These are phyloP conservation scores for Cydia amplana DNA, from an alignment of 1,140 invertebrate genomes.

Conservation along the genomic window DNA sequence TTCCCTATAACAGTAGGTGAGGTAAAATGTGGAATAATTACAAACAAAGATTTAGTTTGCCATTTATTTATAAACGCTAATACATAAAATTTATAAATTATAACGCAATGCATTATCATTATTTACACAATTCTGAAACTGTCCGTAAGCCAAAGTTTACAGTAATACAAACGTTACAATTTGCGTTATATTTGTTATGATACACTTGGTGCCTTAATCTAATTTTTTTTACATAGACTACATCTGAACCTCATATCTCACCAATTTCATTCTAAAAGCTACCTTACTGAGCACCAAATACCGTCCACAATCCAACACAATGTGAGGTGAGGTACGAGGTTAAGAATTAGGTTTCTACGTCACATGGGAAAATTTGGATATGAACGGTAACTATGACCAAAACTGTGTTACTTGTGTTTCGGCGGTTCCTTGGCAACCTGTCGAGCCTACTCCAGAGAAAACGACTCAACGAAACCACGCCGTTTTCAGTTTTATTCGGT, in stretches of 20 bases:
- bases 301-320: not conserved
- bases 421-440: no score
- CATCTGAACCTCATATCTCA: not conserved
- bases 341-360: not conserved
- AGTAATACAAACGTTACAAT: conserved; percentile 1
- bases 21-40: not conserved
- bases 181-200: conserved; percentile 16
- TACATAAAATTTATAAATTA: conserved; percentile 59
- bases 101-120: conserved; percentile 34
- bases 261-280: not conserved
- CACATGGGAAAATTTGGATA: not conserved
- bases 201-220: conserved; percentile 13
- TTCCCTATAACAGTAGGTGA: no score
- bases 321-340: not conserved
- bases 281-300: not conserved
- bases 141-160: conserved; percentile 1
- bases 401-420: not conserved
- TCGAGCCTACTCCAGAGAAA: no score
- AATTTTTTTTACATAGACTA: not conserved
- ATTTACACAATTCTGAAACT: conserved; percentile 14
- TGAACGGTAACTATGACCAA: not conserved
- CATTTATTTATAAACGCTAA: conserved; percentile 63
- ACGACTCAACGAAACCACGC: no score
- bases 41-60: conserved; percentile 8
- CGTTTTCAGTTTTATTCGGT: no score